These are phyloP conservation scores for Rachycentron canadum DNA, from an alignment of 2,797 vertebrate species.

Conservation along the genomic window DNA sequence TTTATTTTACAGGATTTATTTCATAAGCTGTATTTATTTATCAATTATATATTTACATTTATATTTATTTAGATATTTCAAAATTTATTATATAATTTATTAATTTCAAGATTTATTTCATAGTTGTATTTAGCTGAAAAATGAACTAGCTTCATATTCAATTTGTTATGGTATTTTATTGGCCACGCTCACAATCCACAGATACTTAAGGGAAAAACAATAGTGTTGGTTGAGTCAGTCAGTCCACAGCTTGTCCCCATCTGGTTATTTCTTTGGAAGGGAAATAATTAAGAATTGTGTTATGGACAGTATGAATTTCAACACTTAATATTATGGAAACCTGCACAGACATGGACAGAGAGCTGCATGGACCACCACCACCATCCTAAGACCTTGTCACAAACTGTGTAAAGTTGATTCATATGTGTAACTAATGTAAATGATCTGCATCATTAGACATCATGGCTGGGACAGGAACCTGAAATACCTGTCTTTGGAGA, in stretches of 20 bases:
- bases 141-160: too few relatives aligned
- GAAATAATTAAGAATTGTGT: background rate
- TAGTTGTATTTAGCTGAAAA: too few relatives aligned
- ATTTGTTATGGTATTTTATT: too few relatives aligned
- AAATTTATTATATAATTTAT: too few relatives aligned
- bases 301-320: background rate
- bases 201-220: background rate
- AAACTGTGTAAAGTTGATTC: background rate
- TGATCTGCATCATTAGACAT: slow-evolving; percentile 74
- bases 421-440: background rate
- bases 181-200: too few relatives aligned
- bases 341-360: too few relatives aligned
- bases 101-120: too few relatives aligned
- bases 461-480: slow-evolving; percentile 88
- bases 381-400: background rate
- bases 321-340: background rate
- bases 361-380: background rate
- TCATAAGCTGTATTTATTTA: too few relatives aligned
- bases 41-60: too few relatives aligned
- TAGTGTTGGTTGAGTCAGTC: background rate
- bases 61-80: too few relatives aligned
- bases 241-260: background rate
- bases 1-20: too few relatives aligned
- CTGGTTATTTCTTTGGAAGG: background rate
- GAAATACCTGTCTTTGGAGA: slow-evolving; percentile 90